Percentiles rank a stretch among this genome's conserved stretches.
Conservation (phyloP, 2,797 vertebrate species). For the Cirrhinus molitorella region DNA sequence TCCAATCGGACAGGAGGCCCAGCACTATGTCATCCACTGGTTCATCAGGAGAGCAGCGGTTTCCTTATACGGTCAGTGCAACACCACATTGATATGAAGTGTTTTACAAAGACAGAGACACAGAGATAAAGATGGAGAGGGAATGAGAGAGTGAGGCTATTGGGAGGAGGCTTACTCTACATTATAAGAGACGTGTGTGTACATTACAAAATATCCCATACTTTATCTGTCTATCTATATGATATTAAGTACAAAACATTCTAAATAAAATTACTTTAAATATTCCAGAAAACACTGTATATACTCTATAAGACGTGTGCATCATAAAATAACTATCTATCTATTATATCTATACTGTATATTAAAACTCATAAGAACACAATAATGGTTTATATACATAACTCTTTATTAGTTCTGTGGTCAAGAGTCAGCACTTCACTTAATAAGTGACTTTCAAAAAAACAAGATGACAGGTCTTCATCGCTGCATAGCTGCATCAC, state of each 20-base stretch:
- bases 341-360: too few relatives aligned
- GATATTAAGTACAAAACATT: too few relatives aligned
- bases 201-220: too few relatives aligned
- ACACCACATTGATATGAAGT: not conserved
- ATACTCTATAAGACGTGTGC: too few relatives aligned
- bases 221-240: too few relatives aligned
- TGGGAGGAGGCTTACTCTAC: not conserved
- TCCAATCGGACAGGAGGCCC: not conserved
- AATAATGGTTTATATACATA: not conserved
- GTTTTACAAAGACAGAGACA: slow-evolving; percentile 17
- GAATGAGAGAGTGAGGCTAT: not conserved
- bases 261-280: too few relatives aligned
- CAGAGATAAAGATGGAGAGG: not conserved
- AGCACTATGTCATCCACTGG: not conserved
- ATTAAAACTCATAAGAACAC: not conserved
- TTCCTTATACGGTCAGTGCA: slow-evolving; percentile 37
- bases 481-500: not conserved
- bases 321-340: too few relatives aligned
- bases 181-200: not conserved
- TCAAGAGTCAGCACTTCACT: slow-evolving; percentile 33
- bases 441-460: not conserved
- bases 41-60: not conserved
- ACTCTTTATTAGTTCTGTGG: slow-evolving; percentile 47
- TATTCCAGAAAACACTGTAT: too few relatives aligned
- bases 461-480: not conserved